These are phyloP conservation scores for Calyptomena viridis DNA, from an alignment of 2,113 vertebrate genomes.

Conservation along the genomic window DNA sequence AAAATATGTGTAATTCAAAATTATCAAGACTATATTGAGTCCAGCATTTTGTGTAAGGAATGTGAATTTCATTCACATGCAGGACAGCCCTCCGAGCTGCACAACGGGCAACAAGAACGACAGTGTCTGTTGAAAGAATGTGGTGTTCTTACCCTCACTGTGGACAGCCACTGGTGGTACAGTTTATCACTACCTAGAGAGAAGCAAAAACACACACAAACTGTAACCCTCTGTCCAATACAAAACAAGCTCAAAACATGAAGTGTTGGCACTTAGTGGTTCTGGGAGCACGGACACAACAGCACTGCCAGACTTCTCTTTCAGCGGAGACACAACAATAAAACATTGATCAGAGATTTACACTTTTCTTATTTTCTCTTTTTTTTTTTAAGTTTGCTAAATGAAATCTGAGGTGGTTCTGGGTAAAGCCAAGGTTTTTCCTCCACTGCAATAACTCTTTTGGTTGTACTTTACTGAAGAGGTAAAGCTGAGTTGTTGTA, in stretches of 20 bases:
- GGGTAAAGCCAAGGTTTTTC: background rate
- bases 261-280: background rate
- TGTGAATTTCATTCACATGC: background rate
- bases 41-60: background rate
- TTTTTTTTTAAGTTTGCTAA: background rate
- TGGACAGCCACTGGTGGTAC: constrained; percentile 97
- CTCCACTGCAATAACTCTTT: background rate
- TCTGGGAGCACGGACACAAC: background rate
- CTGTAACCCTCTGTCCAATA: background rate
- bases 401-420: background rate
- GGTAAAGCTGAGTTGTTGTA: background rate
- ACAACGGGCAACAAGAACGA: background rate
- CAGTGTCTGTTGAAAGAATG: background rate
- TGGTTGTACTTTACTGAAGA: background rate
- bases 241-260: background rate
- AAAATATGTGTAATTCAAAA: background rate
- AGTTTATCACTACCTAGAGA: constrained; percentile 89
- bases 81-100: background rate
- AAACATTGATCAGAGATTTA: accelerated
- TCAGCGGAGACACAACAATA: background rate
- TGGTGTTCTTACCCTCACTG: constrained; percentile 87
- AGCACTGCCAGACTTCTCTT: background rate
- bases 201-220: constrained; percentile 20
- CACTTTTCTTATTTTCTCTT: background rate
- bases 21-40: background rate